These are phyloP conservation scores for Belgica antarctica DNA, from an alignment of 2,888 invertebrate genomes.

Conservation along the genomic window DNA sequence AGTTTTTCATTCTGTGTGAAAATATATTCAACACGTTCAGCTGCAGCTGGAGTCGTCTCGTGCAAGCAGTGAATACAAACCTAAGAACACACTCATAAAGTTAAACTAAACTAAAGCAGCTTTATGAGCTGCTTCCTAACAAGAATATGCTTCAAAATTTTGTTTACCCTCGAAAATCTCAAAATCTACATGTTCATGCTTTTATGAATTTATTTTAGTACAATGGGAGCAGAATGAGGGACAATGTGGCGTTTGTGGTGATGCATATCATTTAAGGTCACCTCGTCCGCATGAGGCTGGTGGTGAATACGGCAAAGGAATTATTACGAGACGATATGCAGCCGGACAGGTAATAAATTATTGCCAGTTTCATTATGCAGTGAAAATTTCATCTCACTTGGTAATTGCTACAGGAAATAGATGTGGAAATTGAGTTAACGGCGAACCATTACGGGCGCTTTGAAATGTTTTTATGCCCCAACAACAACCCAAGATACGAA, in stretches of 20 bases:
- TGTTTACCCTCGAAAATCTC: slow-evolving; percentile 5
- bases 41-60: background rate
- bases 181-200: background rate
- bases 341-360: slow-evolving; percentile 68
- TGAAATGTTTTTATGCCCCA: slow-evolving; percentile 80
- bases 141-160: no score
- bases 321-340: slow-evolving; percentile 76
- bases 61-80: slow-evolving; percentile 1
- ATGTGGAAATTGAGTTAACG: slow-evolving; percentile 81
- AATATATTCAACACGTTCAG: no score
- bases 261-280: slow-evolving; percentile 66
- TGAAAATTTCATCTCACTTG: background rate
- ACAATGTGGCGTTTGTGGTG: slow-evolving; percentile 87
- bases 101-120: no score
- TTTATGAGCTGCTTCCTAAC: no score
- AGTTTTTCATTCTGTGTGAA: background rate
- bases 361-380: slow-evolving; percentile 44
- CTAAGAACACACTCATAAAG: no score
- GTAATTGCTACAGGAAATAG: slow-evolving; percentile 67
- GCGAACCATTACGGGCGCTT: slow-evolving; percentile 88
- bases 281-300: slow-evolving; percentile 89
- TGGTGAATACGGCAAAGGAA: slow-evolving; percentile 81
- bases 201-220: slow-evolving; percentile 57
- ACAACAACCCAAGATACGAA: slow-evolving; percentile 74
- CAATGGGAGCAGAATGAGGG: slow-evolving; percentile 86